Percentiles rank a stretch among this genome's conserved stretches.
Evolutionary conservation across 2,113 vertebrate species (phyloP).

Genomic region (Corythoichthys intestinalis): DNA sequence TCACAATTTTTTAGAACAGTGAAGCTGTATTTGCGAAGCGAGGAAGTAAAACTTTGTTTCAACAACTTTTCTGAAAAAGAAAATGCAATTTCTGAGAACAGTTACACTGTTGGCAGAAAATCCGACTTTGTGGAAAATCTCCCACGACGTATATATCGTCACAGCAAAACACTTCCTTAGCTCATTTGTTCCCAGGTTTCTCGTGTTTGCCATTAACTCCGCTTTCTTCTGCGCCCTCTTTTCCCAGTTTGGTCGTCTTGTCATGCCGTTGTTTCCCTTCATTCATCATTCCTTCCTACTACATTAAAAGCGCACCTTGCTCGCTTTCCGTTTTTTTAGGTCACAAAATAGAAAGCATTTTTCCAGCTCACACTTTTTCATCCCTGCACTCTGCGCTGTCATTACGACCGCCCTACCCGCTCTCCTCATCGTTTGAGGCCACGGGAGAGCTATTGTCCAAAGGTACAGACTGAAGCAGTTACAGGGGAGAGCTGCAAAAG

Average conservation of each 20-base stretch:
- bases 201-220: not conserved
- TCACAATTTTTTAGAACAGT: too few relatives aligned
- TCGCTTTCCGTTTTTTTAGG: slow-evolving; percentile 37
- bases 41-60: not conserved
- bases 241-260: slow-evolving; percentile 24
- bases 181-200: slow-evolving; percentile 25
- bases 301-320: slow-evolving; percentile 26
- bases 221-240: not conserved
- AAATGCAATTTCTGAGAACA: not conserved
- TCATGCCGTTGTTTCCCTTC: slow-evolving; percentile 17
- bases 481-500: slow-evolving; percentile 45
- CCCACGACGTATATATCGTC: not conserved
- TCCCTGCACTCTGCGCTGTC: slow-evolving; percentile 9
- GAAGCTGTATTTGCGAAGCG: too few relatives aligned
- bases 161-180: not conserved
- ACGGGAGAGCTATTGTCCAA: slow-evolving; percentile 68
- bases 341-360: slow-evolving; percentile 58
- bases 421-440: slow-evolving; percentile 54
- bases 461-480: slow-evolving; percentile 55
- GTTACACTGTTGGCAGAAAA: not conserved
- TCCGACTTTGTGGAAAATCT: not conserved
- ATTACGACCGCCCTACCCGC: slow-evolving; percentile 16
- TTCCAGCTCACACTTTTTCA: slow-evolving; percentile 35
- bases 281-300: slow-evolving; percentile 10
- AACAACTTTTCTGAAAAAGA: not conserved